Percentiles rank a stretch among this genome's conserved stretches.
These are phyloP conservation scores for Enteromius unitaeniatus DNA, from an alignment of 2,797 vertebrate species.

Conservation along the genomic window DNA sequence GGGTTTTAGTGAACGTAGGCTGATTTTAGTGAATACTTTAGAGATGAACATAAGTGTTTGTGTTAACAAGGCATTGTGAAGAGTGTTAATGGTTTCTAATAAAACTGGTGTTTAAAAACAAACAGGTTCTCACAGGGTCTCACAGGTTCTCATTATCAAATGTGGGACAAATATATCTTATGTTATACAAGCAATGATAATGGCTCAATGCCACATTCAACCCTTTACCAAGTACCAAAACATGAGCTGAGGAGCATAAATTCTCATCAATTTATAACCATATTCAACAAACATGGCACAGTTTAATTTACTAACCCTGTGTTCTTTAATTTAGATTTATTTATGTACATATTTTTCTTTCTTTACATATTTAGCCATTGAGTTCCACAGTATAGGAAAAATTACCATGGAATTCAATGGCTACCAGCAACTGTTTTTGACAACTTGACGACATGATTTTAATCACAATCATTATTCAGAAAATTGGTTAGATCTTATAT, in stretches of 20 bases:
- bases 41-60: conserved; percentile 6
- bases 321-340: no score
- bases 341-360: not conserved
- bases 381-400: not conserved
- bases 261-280: not conserved
- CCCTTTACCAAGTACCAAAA: not conserved
- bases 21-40: conserved; percentile 12
- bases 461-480: not conserved
- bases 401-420: not conserved
- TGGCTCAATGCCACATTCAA: not conserved
- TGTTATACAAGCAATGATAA: conserved; percentile 8
- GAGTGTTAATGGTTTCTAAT: conserved; percentile 24
- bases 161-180: not conserved
- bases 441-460: not conserved
- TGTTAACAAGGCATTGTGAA: not conserved
- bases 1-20: conserved; percentile 24
- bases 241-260: no score
- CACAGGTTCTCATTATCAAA: not conserved
- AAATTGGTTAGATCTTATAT: not conserved
- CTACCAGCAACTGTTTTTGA: not conserved
- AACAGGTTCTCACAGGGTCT: not conserved
- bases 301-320: not conserved
- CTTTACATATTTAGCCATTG: not conserved
- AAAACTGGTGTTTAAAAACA: not conserved
- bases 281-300: not conserved